Base-by-base conservation (phyloP, 2,797 vertebrate genomes). In the Epinephelus awoara region DNA sequence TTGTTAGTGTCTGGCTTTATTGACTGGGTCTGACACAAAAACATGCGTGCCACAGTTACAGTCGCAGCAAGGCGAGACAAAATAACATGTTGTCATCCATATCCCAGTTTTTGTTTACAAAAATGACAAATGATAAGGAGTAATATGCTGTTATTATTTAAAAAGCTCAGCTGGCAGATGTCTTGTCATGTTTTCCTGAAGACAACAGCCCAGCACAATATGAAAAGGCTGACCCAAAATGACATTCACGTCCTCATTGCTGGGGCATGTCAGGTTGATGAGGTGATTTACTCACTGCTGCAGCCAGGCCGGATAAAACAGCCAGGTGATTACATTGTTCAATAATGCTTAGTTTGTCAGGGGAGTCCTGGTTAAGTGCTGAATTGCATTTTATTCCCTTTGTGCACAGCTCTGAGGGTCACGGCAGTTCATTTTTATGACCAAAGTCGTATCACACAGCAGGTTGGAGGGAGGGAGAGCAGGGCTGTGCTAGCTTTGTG, bases 41-140 rank as follows among this genome's bases (percentile, higher is more conserved):
- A 23, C 44, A 40, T 18, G 29, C 27, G 29, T 15, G 23, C 25
- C 13, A 25, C 58, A 17, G 52, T 27, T 21, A 58, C 19, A 27
- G 21, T 64, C 18, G 52, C 4, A 55, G 40, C 50, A 11, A 29
- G 19, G 47, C 57, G 40, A 40, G 15, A 34, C 19, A 11, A 7
- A 74, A 62, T 44, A 29, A 58, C 44, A 54, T n/a, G 49, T 12
- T 49, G 19, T 27, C 19, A 18, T 72, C n/a, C 2, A 10, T 78
- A 74, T 50, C 65, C 3, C 44, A 54, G 34, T 51, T 64, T 79
- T 58, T 78, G 66, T 83, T 86, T 72, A 62, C 76, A 46, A 59
- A 77, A 73, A 80, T 80, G 52, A 76, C 55, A 77, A 55, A 72
- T 27, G 47, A 69, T 44, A 13, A 38, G 49, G 12, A 46, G 49